Evolutionary conservation across 2,888 invertebrate species (phyloP), one percentile per base, ranked within the genome.

Genomic region (Euclidia mi): DNA sequence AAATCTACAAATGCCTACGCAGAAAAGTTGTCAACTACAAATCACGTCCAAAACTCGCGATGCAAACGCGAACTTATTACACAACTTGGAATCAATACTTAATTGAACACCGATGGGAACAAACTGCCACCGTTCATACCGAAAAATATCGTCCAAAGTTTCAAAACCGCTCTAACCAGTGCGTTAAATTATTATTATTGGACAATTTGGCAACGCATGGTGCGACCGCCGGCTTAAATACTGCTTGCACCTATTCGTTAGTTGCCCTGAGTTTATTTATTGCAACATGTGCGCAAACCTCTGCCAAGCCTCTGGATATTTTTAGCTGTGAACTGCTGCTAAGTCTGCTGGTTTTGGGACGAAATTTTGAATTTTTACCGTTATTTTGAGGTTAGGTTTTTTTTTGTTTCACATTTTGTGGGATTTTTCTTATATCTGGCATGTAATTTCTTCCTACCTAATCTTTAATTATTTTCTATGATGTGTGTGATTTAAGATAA

Each of bases 121-220:
- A 38, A 38, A 31, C 42, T 43, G 52, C n/a, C 32, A 11, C 31
- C 15, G 20, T 7, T 25, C 38, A 31, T 44, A 49, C 38, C 41
- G 45, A 49, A 50, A 48, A 56, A 56, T 56, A 50, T 34, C 34
- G 10, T 32, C 11, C 43, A 12, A 35, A 40, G 38, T 37, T 40
- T 49, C 28, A 28, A 45, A 48, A 52, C 52, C 46, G n/a, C 48
- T 57, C 65, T 53, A 41, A 56, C 62, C 50, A 59, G 58, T 47
- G 76, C 65, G 50, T 64, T 86, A 77, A 87, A 77, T 78, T 82
- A 85, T 78, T 70, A 75, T 79, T 75, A 86, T 78, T 58, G 78
- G 57, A 66, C 79, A 72, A 84, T 88, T 88, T 88, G 88, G 88
- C 87, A 84, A 75, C 64, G 65, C 18, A 43, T 68, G 64, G 55